phyloP scores from a whole-genome alignment of 1,140 invertebrate genomes.

The Gonatopus flavifemur region DNA sequence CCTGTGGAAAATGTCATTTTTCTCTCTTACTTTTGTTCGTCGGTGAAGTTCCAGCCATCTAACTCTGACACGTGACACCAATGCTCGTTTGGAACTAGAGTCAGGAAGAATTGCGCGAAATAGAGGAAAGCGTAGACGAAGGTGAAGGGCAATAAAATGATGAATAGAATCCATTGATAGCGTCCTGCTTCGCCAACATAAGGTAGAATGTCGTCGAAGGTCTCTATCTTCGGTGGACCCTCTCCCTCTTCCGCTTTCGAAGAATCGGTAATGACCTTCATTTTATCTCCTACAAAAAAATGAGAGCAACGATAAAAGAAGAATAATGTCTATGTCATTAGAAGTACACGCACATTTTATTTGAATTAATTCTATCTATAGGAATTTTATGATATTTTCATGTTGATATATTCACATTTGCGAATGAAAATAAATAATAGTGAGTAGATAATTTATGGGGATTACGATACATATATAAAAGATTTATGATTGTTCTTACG shows the following conservation, averaged over 20 bases:
- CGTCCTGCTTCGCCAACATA: conserved; percentile 84
- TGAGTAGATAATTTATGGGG: too few relatives aligned
- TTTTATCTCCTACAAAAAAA: conserved; percentile 34
- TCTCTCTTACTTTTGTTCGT: conserved; percentile 46
- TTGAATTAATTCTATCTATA: too few relatives aligned
- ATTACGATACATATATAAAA: too few relatives aligned
- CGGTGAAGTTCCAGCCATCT: conserved; percentile 46
- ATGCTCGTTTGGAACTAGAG: conserved; percentile 73
- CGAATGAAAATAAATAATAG: too few relatives aligned
- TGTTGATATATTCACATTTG: too few relatives aligned
- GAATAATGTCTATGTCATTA: too few relatives aligned
- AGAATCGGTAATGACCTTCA: conserved; percentile 46
- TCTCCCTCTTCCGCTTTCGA: conserved; percentile 48
- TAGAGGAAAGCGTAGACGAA: conserved; percentile 85
- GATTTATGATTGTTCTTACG: too few relatives aligned
- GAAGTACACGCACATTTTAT: too few relatives aligned
- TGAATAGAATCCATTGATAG: conserved; percentile 85
- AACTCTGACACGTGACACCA: conserved; percentile 78
- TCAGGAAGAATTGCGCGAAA: conserved; percentile 85
- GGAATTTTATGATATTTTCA: too few relatives aligned
- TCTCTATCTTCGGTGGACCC: conserved; percentile 55
- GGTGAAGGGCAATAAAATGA: conserved; percentile 81
- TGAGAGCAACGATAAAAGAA: too few relatives aligned
- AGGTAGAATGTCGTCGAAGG: conserved; percentile 83
- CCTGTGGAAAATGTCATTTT: too few relatives aligned